Evolutionary conservation across 2,888 invertebrate genomes (phyloP).

Genomic region (Leptarthrus brevirostris): DNA sequence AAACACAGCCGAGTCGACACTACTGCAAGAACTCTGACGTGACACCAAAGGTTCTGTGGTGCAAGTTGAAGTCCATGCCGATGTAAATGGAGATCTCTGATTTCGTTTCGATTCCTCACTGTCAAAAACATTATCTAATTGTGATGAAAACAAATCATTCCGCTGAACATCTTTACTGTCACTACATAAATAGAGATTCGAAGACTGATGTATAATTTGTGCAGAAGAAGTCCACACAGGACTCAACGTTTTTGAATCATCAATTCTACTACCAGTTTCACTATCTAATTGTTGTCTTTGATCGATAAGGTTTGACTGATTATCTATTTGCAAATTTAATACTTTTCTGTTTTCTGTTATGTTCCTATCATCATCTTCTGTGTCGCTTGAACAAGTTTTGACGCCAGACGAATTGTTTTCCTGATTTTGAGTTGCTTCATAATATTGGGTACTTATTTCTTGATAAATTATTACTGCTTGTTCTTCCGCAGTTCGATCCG

Average conservation of each 20-base stretch:
- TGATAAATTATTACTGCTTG: constrained; percentile 86
- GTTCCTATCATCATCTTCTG: constrained; percentile 72
- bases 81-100: constrained; percentile 61
- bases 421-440: constrained; percentile 88
- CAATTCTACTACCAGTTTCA: constrained; percentile 36
- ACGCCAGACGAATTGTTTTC: constrained; percentile 68
- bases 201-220: constrained; percentile 65
- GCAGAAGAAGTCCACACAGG: constrained; percentile 65
- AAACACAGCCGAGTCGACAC: constrained; percentile 81
- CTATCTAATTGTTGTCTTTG: background rate
- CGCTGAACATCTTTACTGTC: constrained; percentile 36
- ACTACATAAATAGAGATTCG: constrained; percentile 56
- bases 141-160: constrained; percentile 77
- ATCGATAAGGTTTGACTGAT: constrained; percentile 54
- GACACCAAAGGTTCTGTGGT: constrained; percentile 58
- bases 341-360: constrained; percentile 59
- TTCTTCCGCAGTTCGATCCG: constrained; percentile 68
- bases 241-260: constrained; percentile 51
- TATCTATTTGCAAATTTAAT: constrained; percentile 56
- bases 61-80: constrained; percentile 63
- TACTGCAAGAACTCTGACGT: constrained; percentile 80
- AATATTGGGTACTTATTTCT: constrained; percentile 85
- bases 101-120: constrained; percentile 69
- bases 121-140: constrained; percentile 78
- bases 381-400: constrained; percentile 78